Conservation (phyloP, 2,888 invertebrate genomes). For the Nomada flava region DNA sequence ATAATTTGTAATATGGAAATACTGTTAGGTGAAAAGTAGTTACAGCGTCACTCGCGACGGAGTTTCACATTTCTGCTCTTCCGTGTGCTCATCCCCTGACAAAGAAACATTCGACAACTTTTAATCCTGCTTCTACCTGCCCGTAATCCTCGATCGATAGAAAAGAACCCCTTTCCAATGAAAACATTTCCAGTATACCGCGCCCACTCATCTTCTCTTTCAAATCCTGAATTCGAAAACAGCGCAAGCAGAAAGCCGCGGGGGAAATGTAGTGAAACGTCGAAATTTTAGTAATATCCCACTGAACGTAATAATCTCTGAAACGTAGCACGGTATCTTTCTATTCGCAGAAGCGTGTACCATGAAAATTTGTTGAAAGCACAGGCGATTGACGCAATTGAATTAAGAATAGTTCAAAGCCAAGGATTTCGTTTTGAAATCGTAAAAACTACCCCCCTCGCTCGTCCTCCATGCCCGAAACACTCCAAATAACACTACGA, state of each 20-base stretch:
- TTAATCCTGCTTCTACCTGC: conserved; percentile 14
- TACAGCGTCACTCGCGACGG: neutral
- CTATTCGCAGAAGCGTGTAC: neutral
- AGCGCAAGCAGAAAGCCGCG: neutral
- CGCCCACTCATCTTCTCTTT: neutral
- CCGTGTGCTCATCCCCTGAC: neutral
- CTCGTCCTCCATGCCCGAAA: neutral
- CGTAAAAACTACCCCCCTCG: neutral
- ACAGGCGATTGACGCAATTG: neutral
- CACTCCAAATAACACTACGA: too few species aligned
- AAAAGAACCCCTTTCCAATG: neutral
- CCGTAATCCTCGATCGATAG: conserved; percentile 17
- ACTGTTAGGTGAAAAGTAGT: neutral
- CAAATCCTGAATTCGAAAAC: neutral
- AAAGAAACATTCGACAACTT: conserved; percentile 24
- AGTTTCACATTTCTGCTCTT: conserved; percentile 10
- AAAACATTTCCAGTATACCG: conserved; percentile 1
- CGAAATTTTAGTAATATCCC: neutral
- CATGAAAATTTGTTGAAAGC: neutral
- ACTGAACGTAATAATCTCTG: neutral
- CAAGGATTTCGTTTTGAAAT: neutral
- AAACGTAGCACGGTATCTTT: neutral
- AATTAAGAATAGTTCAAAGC: neutral
- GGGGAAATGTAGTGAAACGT: too few species aligned
- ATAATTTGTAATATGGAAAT: too few species aligned